Percentiles rank a stretch among this genome's conserved stretches.
These are phyloP conservation scores for Andrena haemorrhoa DNA, from an alignment of 2,888 invertebrate genomes.

Conservation along the genomic window DNA sequence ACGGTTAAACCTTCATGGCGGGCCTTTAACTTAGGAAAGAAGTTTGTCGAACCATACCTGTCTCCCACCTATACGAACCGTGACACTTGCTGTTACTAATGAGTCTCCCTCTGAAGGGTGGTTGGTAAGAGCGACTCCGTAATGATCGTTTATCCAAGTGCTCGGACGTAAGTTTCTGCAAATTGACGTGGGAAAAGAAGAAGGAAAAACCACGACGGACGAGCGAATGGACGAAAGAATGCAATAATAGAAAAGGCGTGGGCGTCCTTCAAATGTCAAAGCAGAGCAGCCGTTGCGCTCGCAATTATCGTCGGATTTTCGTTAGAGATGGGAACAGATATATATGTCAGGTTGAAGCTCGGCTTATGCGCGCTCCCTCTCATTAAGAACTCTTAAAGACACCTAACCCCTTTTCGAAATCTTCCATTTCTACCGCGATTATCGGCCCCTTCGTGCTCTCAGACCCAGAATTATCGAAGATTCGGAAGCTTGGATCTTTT, in stretches of 20 bases:
- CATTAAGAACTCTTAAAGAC: conserved; percentile 41
- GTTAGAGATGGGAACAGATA: conserved; percentile 40
- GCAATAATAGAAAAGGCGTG: conserved; percentile 55
- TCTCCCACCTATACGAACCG: conserved; percentile 54
- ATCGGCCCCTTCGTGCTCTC: conserved; percentile 30
- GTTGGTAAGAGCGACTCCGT: conserved; percentile 41
- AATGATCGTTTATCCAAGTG: conserved; percentile 61
- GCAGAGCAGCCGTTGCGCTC: conserved; percentile 1
- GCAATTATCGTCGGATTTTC: conserved; percentile 49
- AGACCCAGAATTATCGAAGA: conserved; percentile 35
- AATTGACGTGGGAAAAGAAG: conserved; percentile 15
- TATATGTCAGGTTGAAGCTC: conserved; percentile 32
- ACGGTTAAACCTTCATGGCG: conserved; percentile 22
- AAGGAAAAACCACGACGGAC: not conserved
- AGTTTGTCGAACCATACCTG: conserved; percentile 58
- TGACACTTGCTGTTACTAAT: conserved; percentile 65
- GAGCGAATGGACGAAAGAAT: conserved; percentile 35
- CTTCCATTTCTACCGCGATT: conserved; percentile 20
- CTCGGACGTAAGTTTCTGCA: conserved; percentile 57
- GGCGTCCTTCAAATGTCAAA: conserved; percentile 46
- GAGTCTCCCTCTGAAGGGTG: conserved; percentile 52
- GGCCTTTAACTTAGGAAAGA: conserved; percentile 17
- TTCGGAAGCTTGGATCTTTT: conserved; percentile 42
- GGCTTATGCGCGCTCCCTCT: conserved; percentile 8
- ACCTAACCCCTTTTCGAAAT: conserved; percentile 19